Evolutionary conservation across 1,140 invertebrate species (phyloP), one percentile per base, ranked within the genome.

Genomic region (Condylostylus longicornis): DNA sequence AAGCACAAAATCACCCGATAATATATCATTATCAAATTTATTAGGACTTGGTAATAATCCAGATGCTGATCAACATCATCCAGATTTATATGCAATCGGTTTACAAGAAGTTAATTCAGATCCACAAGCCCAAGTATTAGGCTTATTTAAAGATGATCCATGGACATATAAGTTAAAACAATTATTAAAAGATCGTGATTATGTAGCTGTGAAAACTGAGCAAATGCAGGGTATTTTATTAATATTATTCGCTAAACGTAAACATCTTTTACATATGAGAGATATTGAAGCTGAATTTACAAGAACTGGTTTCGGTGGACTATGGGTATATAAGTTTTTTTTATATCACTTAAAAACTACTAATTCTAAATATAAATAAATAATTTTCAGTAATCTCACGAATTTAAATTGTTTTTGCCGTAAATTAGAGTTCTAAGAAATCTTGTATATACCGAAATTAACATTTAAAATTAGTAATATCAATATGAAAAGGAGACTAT

Each of bases 91-190:
- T 64, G 69, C 83, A 14, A 67, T 90, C 50, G 81, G 80, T 72
- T 66, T 90, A 38, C 86, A 93, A 68, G 87, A 93, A 68, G 79
- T 91, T 1, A 89, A 85, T 56, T 77, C 82, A 2, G 81, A 86
- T 47, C 83, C 84, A 6, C 80, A 85, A 50, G 82, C 87, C 59
- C 74, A 86, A 51, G 52, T 90, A 15, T 65, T 82, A 53, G 81
- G 87, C 43, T 67, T 79, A 12, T 54, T 91, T 22, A 82, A 84
- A 58, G 76, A 81, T 46, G 84, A 89, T 63, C 74, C 81, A 5
- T 91, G 86, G 86, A 84, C 82, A 14, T 71, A 72, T 49, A 65
- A 69, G 30, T 74, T 82, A 33, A 82, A 77, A 48, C 72, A 80
- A 41, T 57, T 75, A 29, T 62, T 93, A 12, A 71, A 72, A 28